Evolutionary conservation across 2,797 vertebrate genomes (phyloP).

Genomic region (Mus spretus): DNA sequence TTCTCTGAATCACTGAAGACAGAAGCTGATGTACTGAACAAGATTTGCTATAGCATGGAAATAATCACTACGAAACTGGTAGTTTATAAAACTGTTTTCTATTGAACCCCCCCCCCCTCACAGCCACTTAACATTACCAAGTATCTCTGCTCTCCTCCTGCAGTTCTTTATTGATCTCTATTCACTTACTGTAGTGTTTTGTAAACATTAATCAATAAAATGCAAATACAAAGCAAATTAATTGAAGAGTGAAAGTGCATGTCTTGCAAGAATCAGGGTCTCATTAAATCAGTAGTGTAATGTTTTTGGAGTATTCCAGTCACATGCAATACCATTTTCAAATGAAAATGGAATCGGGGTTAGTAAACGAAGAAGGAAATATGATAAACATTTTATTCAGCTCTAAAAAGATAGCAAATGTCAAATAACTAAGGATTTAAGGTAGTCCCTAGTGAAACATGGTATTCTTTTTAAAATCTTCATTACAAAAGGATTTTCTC

Average conservation of each 20-base stretch:
- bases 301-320: slow-evolving; percentile 3
- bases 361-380: not conserved
- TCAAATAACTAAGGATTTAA: slow-evolving; percentile 4
- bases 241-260: slow-evolving; percentile 73
- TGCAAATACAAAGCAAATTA: slow-evolving; percentile 78
- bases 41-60: slow-evolving; percentile 20
- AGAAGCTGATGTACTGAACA: slow-evolving; percentile 42
- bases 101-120: not conserved
- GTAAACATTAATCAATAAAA: slow-evolving; percentile 69
- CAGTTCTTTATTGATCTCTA: slow-evolving; percentile 68
- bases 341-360: not conserved
- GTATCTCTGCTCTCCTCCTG: not conserved
- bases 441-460: not conserved
- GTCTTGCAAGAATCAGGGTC: slow-evolving; percentile 69
- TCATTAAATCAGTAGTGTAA: slow-evolving; percentile 61
- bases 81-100: slow-evolving; percentile 60
- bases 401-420: not conserved
- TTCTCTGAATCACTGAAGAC: slow-evolving; percentile 25
- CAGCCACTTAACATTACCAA: slow-evolving; percentile 24
- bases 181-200: slow-evolving; percentile 31
- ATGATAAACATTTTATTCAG: not conserved
- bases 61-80: slow-evolving; percentile 35
- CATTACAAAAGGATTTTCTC: not conserved
- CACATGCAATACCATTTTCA: slow-evolving; percentile 25
- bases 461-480: not conserved